Percentiles rank a stretch among this genome's conserved stretches.
Conservation (phyloP, 2,888 invertebrate genomes). For the Caenorhabditis sp. region DNA sequence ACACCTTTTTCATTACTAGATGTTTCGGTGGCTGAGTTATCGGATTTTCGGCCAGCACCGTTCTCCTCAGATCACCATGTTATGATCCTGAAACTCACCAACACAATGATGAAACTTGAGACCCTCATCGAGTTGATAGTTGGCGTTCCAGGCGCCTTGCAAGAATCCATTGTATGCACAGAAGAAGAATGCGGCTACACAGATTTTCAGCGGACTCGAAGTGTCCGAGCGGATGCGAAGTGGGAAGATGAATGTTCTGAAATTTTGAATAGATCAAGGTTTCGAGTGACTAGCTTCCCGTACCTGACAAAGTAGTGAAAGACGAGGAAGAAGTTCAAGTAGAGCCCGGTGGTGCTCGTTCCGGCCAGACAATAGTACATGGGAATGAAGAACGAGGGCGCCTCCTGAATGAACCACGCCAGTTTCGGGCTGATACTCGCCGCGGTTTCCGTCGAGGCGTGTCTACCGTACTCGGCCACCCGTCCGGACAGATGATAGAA, state of each 20-base stretch:
- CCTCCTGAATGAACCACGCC: constrained; percentile 1
- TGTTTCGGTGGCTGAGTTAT: no score
- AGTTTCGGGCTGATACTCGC: no score
- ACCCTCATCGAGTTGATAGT: constrained; percentile 2
- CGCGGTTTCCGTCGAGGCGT: neutral
- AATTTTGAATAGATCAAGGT: neutral
- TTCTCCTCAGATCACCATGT: no score
- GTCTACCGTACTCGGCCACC: constrained; percentile 1
- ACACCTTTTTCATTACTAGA: no score
- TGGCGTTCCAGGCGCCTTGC: constrained; percentile 3
- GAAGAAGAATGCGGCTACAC: constrained; percentile 4
- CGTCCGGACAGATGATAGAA: neutral
- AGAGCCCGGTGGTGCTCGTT: neutral
- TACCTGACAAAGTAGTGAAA: neutral
- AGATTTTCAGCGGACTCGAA: neutral
- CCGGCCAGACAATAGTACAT: neutral
- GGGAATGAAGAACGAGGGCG: neutral
- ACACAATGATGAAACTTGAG: neutral
- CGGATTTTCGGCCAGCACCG: no score
- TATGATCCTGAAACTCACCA: no score
- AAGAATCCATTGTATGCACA: constrained; percentile 15
- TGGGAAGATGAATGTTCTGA: constrained; percentile 7
- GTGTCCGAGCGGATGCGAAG: neutral
- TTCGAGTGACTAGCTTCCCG: no score
- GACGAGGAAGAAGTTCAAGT: neutral